Conservation (phyloP, 2,797 vertebrate species). For the Paguma larvata region DNA sequence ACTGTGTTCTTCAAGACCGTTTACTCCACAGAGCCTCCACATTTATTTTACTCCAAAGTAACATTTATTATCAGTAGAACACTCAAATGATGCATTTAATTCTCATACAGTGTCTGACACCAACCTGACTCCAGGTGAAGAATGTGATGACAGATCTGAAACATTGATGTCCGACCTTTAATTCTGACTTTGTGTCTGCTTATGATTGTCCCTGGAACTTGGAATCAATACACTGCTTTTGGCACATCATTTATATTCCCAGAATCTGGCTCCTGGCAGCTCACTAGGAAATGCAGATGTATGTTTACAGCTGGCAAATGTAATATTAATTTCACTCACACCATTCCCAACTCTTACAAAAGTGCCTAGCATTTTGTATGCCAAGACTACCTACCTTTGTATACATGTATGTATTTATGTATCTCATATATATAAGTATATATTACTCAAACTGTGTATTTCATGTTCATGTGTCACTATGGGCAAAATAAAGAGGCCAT, state of each 20-base stretch:
- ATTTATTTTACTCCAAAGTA: constrained; percentile 27
- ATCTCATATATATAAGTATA: neutral
- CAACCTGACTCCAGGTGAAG: constrained; percentile 39
- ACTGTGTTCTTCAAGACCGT: neutral
- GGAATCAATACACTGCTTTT: constrained; percentile 49
- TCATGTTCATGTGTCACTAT: neutral
- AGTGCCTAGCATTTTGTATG: neutral
- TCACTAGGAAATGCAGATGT: constrained; percentile 70
- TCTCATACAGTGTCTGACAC: neutral
- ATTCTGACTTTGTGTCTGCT: constrained; percentile 39
- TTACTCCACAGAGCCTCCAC: neutral
- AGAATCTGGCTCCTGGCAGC: constrained; percentile 58
- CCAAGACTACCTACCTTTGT: neutral
- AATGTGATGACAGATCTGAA: constrained; percentile 58
- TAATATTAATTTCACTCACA: constrained; percentile 61
- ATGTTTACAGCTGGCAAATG: constrained; percentile 74
- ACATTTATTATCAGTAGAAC: neutral
- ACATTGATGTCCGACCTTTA: constrained; percentile 13
- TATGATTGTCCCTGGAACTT: constrained; percentile 56
- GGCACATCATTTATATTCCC: constrained; percentile 60
- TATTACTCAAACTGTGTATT: neutral
- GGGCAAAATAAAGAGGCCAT: neutral
- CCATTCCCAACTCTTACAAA: constrained; percentile 27
- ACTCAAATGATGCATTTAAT: neutral
- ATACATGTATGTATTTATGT: neutral